These are phyloP conservation scores for Mola mola DNA, from an alignment of 2,113 vertebrate genomes.

Conservation along the genomic window DNA sequence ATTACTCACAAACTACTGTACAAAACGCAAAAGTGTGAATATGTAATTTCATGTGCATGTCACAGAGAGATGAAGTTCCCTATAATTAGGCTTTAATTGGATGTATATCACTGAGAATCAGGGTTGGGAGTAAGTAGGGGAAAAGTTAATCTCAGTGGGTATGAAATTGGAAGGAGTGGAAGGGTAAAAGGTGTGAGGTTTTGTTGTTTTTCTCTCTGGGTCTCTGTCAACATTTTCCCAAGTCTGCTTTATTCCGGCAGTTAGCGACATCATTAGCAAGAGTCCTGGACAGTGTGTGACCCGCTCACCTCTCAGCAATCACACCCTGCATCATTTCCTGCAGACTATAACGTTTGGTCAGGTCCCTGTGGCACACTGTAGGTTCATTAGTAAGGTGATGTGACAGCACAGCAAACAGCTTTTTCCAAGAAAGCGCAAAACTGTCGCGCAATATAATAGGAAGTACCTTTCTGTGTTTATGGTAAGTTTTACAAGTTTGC, in stretches of 20 bases:
- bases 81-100: constrained; percentile 69
- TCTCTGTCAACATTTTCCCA: constrained; percentile 60
- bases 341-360: constrained; percentile 41
- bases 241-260: constrained; percentile 46
- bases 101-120: constrained; percentile 50
- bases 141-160: constrained; percentile 48
- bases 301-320: constrained; percentile 58
- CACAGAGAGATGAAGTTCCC: constrained; percentile 54
- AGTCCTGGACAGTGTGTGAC: constrained; percentile 53
- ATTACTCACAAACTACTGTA: constrained; percentile 64
- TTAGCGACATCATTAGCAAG: constrained; percentile 68
- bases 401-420: constrained; percentile 48
- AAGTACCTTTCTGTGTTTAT: neutral
- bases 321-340: constrained; percentile 51
- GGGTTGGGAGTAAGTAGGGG: constrained; percentile 21
- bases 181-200: constrained; percentile 34
- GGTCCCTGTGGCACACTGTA: constrained; percentile 43
- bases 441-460: neutral
- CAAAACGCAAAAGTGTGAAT: constrained; percentile 47
- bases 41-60: constrained; percentile 39
- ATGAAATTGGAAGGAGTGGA: constrained; percentile 34
- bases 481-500: too few relatives aligned
- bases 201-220: constrained; percentile 11
- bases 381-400: constrained; percentile 59
- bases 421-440: constrained; percentile 22